These are phyloP conservation scores for Poliocrania exsul DNA, from an alignment of 2,797 vertebrate species.

Conservation along the genomic window DNA sequence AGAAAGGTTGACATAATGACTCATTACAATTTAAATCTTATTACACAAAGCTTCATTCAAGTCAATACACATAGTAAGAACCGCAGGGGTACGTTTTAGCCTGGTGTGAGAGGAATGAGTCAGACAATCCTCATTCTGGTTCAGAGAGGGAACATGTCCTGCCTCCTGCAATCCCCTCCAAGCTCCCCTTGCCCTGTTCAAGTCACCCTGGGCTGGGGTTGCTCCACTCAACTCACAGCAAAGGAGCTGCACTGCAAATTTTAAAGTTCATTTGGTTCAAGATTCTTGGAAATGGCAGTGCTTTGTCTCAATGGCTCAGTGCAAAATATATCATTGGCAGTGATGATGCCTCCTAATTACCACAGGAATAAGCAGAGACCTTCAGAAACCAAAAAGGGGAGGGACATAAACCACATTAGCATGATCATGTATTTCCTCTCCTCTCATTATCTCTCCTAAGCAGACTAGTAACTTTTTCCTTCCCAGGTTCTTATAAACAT, in stretches of 20 bases:
- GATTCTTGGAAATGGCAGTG: not conserved
- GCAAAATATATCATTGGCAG: not conserved
- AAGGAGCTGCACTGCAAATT: not conserved
- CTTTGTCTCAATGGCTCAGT: not conserved
- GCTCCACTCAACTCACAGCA: not conserved
- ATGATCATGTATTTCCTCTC: not conserved
- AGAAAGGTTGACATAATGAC: slow-evolving; percentile 11
- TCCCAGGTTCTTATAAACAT: not conserved
- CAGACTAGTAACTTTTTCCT: not conserved
- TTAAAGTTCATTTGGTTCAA: not conserved
- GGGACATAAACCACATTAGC: not conserved
- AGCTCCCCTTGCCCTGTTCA: not conserved
- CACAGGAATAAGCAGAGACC: not conserved
- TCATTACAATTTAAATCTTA: slow-evolving; percentile 60
- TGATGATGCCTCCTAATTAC: not conserved
- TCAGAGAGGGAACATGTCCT: not conserved
- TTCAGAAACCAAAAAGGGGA: not conserved
- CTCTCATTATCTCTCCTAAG: not conserved
- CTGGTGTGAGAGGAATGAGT: slow-evolving; percentile 16
- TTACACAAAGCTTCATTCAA: slow-evolving; percentile 46
- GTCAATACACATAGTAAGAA: not conserved
- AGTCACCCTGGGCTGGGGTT: not conserved
- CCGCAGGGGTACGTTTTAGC: slow-evolving; percentile 8
- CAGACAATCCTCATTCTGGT: not conserved
- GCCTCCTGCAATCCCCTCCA: not conserved